Evolutionary conservation across 2,113 vertebrate genomes (phyloP).

Genomic region (Macrotis lagotis): DNA sequence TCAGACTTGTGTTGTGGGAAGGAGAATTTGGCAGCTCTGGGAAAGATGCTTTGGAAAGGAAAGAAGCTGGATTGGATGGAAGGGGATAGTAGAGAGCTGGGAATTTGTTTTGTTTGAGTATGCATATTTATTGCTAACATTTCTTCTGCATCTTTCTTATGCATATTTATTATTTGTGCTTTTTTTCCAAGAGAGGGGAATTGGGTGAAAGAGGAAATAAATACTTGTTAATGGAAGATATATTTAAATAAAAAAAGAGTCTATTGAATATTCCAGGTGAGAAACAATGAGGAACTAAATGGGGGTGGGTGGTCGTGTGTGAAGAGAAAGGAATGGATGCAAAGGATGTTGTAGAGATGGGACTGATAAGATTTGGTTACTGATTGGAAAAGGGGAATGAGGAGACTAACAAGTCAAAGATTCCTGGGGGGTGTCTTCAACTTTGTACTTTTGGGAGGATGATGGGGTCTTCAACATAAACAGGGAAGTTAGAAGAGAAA

Average conservation of each 20-base stretch:
- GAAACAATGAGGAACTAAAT: not conserved
- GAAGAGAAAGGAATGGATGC: not conserved
- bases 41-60: not conserved
- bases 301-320: not conserved
- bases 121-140: not conserved
- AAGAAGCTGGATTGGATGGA: not conserved
- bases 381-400: not conserved
- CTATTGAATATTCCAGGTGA: not conserved
- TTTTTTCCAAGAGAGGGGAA: not conserved
- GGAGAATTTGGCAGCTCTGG: not conserved
- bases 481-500: not conserved
- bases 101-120: not conserved
- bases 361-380: not conserved
- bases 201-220: not conserved
- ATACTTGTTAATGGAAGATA: not conserved
- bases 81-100: not conserved
- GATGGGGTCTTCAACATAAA: not conserved
- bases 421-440: no score
- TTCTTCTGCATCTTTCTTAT: not conserved
- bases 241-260: not conserved
- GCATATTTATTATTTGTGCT: not conserved
- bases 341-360: not conserved
- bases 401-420: not conserved
- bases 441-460: not conserved
- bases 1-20: not conserved